Evolutionary conservation across 2,797 vertebrate species (phyloP), one percentile per base, ranked within the genome.

Genomic region (Rhincodon typus): DNA sequence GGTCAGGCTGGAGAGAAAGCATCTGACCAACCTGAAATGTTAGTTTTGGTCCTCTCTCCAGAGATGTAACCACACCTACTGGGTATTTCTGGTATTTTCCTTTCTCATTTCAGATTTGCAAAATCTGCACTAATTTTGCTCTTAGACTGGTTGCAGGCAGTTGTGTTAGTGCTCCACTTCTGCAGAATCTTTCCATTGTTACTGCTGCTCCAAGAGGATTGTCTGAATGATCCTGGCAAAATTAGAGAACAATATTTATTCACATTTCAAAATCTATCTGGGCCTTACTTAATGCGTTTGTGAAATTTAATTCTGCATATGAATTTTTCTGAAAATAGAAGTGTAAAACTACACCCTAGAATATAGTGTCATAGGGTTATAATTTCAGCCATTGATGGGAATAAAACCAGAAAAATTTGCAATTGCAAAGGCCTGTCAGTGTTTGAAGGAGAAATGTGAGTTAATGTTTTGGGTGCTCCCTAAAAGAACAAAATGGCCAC

Each of bases 121-220:
- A n/a, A 79, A 38, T n/a, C 3, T n/a, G 74, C 74, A 79, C 8
- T 79, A 79, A n/a, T 62, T 79, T 79, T 79, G 3, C 74, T 15
- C 15, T 79, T 38, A 79, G 2, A 0, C 34, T n/a, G 15, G 34
- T 23, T 84, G 38, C 42, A 46, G 82, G 42, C 42, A 46, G 38
- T 46, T 5, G 38, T 23, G 46, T 38, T 19, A 84, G 21, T 42
- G 10, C 1, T 46, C 21, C 82, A 84, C 17, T 23, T 23, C 7
- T 84, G 82, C 42, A 84, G 82, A 6, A n/a, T 69, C 90, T 69
- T 69, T 42, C 90, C n/a, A 12, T n/a, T 2, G 99, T 99, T 96
- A 99, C 99, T 0, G 99, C 99, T 0, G 99, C 99, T 0, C 99
- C 99, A 0, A 99, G 97, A n/a, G 99, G 99, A 96, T 98, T 99